Base-by-base conservation (phyloP, 2,888 invertebrate genomes). In the Drosophila nr. medialis region DNA sequence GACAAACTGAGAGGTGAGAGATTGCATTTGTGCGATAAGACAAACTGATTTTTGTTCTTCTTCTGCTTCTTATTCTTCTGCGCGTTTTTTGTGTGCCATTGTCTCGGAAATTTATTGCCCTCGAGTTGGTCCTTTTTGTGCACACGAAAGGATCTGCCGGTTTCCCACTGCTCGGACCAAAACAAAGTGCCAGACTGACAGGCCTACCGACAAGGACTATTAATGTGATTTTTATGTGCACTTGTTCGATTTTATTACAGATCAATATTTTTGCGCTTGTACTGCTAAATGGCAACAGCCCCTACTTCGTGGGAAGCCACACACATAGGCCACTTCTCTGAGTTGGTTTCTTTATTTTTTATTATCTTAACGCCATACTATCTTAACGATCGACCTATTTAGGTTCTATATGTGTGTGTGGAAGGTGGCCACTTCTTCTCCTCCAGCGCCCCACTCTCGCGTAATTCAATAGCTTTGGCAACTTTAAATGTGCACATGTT, bases 191-290 rank as follows among this genome's bases (percentile, higher is more conserved):
- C 84, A 80, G 72, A 54, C 76, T 72, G 80, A 82, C 72, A 63
- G 75, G 76, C 75, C 80, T 70, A 69, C 76, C 76, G 86, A 81
- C 81, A 81, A 85, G 78, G 74, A 84, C 86, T 84, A 89, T 86
- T 86, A 87, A 89, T 87, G 86, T 78, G 83, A 89, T 86, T 89
- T 88, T 87, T 84, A 86, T 84, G 89, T 89, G 81, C 88, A 80
- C 88, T 87, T 85, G 87, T 68, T 73, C 30, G 24, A 51, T 60
- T 83, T 86, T 86, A 86, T 86, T 86, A 74, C 77, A 63, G 70
- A 76, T 88, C 86, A 88, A 86, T 86, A 86, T 77, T 86, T 84
- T 85, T 86, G 88, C 85, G 79, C 84, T 75, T 64, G 76, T 75
- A 68, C 75, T 66, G 80, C 54, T 77, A 80, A 80, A 77, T 34